phyloP scores from a whole-genome alignment of 35 echinoderm and acorn worm species.

The Strongylocentrotus purpuratus region DNA sequence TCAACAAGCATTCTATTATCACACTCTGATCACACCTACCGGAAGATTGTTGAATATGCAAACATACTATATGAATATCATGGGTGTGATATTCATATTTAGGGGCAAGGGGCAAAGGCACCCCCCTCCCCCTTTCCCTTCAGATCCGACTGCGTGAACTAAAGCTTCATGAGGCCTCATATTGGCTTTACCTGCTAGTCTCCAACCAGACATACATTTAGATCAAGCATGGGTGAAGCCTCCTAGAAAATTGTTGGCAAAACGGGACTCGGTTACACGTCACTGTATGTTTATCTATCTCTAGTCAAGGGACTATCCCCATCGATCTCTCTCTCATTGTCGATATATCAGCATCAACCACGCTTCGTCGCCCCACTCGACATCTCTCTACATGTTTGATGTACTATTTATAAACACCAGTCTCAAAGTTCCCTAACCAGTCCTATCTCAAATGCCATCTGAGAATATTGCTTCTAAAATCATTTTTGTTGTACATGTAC shows the following conservation, averaged over 20 bases:
- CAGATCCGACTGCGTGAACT: too few relatives aligned
- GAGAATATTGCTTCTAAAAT: not conserved
- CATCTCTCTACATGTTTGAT: slow-evolving; percentile 10
- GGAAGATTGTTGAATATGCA: too few relatives aligned
- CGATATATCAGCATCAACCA: not conserved
- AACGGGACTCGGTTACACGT: not conserved
- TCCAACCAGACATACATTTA: not conserved
- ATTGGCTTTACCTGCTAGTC: too few relatives aligned
- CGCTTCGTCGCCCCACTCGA: not conserved
- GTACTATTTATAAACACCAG: not conserved
- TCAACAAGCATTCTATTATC: too few relatives aligned
- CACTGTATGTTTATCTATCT: not conserved
- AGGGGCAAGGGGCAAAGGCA: too few relatives aligned
- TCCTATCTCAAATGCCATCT: not conserved
- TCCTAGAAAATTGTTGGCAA: not conserved
- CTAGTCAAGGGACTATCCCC: not conserved
- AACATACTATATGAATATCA: too few relatives aligned
- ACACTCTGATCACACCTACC: too few relatives aligned
- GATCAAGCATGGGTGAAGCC: not conserved
- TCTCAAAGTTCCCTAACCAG: not conserved
- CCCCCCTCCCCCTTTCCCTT: too few relatives aligned
- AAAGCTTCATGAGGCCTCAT: too few relatives aligned
- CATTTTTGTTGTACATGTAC: too few relatives aligned
- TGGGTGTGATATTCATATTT: too few relatives aligned
- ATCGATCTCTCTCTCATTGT: not conserved